Evolutionary conservation across 2,888 invertebrate species (phyloP).

Genomic region (Drosophila macrospina): DNA sequence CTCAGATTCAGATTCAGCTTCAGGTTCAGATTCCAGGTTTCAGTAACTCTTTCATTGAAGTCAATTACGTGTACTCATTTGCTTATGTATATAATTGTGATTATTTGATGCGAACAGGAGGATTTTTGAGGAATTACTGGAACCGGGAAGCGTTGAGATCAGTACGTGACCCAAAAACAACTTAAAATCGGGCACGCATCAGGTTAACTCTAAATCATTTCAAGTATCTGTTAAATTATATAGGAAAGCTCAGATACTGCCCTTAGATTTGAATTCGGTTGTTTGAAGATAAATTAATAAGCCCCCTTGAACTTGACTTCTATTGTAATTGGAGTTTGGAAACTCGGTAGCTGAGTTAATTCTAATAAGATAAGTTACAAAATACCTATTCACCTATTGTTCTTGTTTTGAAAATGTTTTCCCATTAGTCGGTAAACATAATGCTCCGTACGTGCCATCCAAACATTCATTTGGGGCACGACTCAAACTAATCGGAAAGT

Average conservation of each 20-base stretch:
- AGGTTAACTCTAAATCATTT: neutral
- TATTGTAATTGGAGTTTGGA: neutral
- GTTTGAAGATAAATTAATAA: neutral
- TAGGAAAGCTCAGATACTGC: neutral
- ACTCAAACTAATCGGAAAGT: constrained; percentile 2
- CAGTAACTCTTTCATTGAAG: constrained; percentile 32
- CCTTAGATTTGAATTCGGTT: neutral
- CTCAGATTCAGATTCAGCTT: constrained; percentile 1
- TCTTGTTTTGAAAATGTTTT: constrained; percentile 2
- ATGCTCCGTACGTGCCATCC: neutral
- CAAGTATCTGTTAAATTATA: neutral
- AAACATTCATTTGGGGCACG: constrained; percentile 10
- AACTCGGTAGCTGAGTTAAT: neutral
- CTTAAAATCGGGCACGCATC: constrained; percentile 26
- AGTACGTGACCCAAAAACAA: constrained; percentile 30
- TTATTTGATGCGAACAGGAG: constrained; percentile 10
- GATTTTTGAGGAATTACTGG: constrained; percentile 32
- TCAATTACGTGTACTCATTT: constrained; percentile 33
- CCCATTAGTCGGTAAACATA: constrained; percentile 1
- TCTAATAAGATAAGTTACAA: neutral
- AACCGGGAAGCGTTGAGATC: constrained; percentile 37
- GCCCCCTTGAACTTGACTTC: constrained; percentile 1
- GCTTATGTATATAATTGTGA: constrained; percentile 33
- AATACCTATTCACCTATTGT: neutral
- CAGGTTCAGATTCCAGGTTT: constrained; percentile 29